Conservation (phyloP, 2,888 invertebrate species). For the Andrena marginata region DNA sequence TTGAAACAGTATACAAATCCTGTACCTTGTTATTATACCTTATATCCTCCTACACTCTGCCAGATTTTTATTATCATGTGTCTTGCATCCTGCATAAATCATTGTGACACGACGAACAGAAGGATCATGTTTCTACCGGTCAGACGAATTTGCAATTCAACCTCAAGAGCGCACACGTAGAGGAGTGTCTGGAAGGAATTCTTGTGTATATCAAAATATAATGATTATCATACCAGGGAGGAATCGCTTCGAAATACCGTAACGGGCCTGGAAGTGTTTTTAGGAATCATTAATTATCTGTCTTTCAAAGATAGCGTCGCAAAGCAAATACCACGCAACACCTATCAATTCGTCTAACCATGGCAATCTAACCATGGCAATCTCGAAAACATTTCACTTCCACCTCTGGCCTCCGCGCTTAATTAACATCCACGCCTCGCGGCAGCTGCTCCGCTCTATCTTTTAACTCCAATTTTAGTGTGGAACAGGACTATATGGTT, state of each 20-base stretch:
- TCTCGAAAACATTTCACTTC: constrained; percentile 34
- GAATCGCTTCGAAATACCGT: constrained; percentile 6
- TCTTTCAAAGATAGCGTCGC: constrained; percentile 19
- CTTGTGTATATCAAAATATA: constrained; percentile 27
- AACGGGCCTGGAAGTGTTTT: neutral
- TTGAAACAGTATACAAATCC: constrained; percentile 6
- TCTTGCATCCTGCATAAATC: neutral
- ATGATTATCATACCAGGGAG: constrained; percentile 3
- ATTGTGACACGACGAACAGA: constrained; percentile 14
- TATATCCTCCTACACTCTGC: constrained; percentile 2
- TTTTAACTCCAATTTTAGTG: neutral
- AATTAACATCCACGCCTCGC: constrained; percentile 13
- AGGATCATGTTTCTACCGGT: constrained; percentile 4
- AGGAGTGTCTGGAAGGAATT: constrained; percentile 5
- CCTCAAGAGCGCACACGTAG: neutral
- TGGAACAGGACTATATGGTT: constrained; percentile 20
- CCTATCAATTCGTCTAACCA: constrained; percentile 36
- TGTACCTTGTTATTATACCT: constrained; percentile 12
- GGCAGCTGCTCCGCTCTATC: neutral
- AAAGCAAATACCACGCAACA: constrained; percentile 23
- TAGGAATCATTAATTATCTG: constrained; percentile 44
- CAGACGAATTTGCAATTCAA: constrained; percentile 8
- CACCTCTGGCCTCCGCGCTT: constrained; percentile 2
- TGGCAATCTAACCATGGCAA: constrained; percentile 39
- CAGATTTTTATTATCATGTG: neutral